Conservation (phyloP, 2,888 invertebrate species). For the Ophion costatus region DNA sequence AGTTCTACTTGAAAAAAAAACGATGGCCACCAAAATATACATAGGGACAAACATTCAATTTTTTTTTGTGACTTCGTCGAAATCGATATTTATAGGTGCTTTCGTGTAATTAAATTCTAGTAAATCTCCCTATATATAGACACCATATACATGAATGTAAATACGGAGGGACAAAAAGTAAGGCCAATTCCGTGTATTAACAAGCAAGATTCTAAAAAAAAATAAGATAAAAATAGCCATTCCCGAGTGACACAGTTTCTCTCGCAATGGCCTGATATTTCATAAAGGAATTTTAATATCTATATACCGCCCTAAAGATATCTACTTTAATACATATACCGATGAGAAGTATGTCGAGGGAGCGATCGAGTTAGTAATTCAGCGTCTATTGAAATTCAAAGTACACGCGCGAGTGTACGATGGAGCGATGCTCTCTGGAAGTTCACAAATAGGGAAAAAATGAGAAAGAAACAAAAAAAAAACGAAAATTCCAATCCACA, state of each 20-base stretch:
- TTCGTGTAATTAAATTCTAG: no score
- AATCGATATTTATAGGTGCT: no score
- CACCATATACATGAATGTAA: constrained; percentile 60
- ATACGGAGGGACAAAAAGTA: constrained; percentile 62
- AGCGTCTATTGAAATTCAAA: constrained; percentile 43
- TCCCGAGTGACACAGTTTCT: constrained; percentile 57
- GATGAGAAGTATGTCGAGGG: constrained; percentile 41
- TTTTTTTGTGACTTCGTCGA: no score
- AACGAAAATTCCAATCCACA: constrained; percentile 18
- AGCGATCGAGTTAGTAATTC: constrained; percentile 31
- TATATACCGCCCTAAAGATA: constrained; percentile 65
- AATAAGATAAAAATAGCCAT: constrained; percentile 49
- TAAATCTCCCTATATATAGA: no score
- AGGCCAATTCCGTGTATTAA: constrained; percentile 63
- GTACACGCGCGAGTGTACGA: constrained; percentile 34
- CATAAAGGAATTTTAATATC: constrained; percentile 70
- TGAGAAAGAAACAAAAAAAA: not conserved
- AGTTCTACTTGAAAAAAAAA: no score
- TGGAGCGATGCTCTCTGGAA: constrained; percentile 56
- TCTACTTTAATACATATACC: constrained; percentile 64
- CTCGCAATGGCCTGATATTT: constrained; percentile 69
- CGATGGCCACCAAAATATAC: no score
- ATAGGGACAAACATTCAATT: no score
- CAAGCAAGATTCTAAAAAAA: constrained; percentile 64
- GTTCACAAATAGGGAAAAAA: constrained; percentile 13